Percentiles rank a stretch among this genome's conserved stretches.
These are phyloP conservation scores for Gyps fulvus DNA, from an alignment of 2,113 vertebrate species.

Conservation along the genomic window DNA sequence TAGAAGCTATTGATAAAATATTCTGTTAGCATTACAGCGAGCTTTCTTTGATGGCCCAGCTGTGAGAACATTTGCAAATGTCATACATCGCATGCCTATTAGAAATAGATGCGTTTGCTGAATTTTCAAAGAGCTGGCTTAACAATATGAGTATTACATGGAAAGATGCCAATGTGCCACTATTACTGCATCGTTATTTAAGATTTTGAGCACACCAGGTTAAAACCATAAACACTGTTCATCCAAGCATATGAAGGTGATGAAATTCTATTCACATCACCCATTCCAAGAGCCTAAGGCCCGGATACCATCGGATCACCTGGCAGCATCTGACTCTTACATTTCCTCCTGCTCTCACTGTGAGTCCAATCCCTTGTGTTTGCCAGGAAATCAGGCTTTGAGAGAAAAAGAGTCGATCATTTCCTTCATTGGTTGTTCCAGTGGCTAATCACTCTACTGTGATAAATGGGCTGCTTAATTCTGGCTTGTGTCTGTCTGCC, in stretches of 20 bases:
- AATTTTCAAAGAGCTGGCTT: neutral
- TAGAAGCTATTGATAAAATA: slow-evolving; percentile 3
- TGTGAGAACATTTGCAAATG: slow-evolving; percentile 6
- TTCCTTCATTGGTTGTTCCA: neutral
- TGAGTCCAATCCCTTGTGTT: neutral
- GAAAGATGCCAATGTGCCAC: neutral
- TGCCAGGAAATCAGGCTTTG: neutral
- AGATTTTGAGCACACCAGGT: neutral
- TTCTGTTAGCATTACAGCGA: neutral
- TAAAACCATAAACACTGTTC: neutral
- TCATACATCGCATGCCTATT: neutral
- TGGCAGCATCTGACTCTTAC: neutral
- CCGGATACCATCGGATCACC: neutral
- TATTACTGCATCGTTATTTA: neutral
- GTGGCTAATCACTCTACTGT: neutral
- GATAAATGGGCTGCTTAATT: neutral
- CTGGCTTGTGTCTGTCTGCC: neutral
- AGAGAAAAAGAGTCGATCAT: neutral
- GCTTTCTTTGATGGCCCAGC: neutral
- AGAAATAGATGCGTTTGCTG: neutral
- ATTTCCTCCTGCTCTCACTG: neutral
- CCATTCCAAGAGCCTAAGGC: neutral
- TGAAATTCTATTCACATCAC: neutral
- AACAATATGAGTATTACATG: neutral
- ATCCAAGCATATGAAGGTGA: neutral